phyloP scores from a whole-genome alignment of 2,113 vertebrate species.

The Aleadryas rufinucha region DNA sequence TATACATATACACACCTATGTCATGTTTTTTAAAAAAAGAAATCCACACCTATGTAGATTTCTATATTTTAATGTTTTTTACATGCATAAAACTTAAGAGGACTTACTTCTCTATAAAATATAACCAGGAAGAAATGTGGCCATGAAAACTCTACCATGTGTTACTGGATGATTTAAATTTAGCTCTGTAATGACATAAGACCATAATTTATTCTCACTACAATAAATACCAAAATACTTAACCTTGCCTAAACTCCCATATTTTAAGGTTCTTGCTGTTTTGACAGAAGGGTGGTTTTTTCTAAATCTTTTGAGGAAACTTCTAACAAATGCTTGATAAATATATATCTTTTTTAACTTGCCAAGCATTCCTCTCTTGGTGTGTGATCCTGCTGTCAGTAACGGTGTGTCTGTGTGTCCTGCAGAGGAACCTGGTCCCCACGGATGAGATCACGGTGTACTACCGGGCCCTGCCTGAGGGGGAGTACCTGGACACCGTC shows the following conservation, averaged over 20 bases:
- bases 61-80: neutral
- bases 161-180: neutral
- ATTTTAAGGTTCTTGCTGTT: neutral
- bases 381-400: neutral
- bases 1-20: too few relatives aligned
- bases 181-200: neutral
- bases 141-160: neutral
- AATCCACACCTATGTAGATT: neutral
- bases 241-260: neutral
- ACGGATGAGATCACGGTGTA: slow-evolving; percentile 91
- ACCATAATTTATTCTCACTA: neutral
- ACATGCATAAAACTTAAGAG: neutral
- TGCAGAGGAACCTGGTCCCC: slow-evolving; percentile 88
- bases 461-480: slow-evolving; percentile 81
- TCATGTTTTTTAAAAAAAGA: neutral
- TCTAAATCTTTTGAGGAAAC: neutral
- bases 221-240: neutral
- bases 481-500: slow-evolving; percentile 84
- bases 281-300: neutral
- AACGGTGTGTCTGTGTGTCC: neutral
- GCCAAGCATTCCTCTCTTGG: neutral
- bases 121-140: neutral
- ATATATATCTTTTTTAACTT: neutral
- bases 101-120: neutral
- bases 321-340: neutral